Conservation (phyloP, 2,888 invertebrate species). For the Muschampia plurimacula region DNA sequence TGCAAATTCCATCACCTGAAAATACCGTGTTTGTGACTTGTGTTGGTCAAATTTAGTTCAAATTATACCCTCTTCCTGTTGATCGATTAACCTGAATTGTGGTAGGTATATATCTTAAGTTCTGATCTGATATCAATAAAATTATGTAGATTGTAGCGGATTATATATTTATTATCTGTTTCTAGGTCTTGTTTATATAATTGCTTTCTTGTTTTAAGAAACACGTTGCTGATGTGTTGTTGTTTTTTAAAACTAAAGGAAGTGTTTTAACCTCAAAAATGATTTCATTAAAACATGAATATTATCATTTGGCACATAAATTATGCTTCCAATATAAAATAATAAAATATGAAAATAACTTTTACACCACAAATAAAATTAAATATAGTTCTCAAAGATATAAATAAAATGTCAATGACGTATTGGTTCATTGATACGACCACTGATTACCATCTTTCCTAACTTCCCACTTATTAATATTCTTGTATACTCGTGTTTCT, state of each 20-base stretch:
- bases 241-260: neutral
- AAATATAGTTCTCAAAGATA: conserved; percentile 49
- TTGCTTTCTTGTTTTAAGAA: neutral
- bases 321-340: conserved; percentile 2
- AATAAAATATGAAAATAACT: conserved; percentile 6
- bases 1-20: no score
- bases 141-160: no score
- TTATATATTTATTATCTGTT: no score
- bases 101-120: no score
- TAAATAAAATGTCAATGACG: conserved; percentile 61
- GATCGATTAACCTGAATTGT: no score
- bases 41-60: no score
- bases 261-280: neutral
- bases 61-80: no score
- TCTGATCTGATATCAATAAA: no score
- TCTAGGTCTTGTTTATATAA: no score
- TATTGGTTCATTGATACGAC: conserved; percentile 69
- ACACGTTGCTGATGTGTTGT: neutral
- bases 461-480: conserved; percentile 51
- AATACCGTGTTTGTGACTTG: no score
- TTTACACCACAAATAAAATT: conserved; percentile 54
- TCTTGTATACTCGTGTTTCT: conserved; percentile 48
- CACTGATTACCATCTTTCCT: conserved; percentile 64
- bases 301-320: neutral
- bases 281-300: neutral